Evolutionary conservation across 1,140 invertebrate genomes (phyloP), one percentile per base, ranked within the genome.

Genomic region (Bombus polaris): DNA sequence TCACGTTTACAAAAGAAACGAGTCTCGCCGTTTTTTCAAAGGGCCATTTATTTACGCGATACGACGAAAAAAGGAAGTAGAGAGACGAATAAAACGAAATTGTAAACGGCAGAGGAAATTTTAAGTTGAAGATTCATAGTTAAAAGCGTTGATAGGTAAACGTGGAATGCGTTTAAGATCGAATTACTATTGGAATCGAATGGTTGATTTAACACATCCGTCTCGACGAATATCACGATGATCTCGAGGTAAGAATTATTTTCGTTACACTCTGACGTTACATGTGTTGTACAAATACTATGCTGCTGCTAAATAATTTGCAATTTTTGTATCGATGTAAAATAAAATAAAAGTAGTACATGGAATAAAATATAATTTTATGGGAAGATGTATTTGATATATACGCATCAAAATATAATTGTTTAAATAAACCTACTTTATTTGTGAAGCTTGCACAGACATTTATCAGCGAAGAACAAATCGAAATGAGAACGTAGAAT

Each of bases 1-100:
- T 65, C 59, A 47, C 77, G 77, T 79, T 39, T 12, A 25, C 47
- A 18, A 77, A 77, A 77, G 37, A 28, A 77, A 39, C 53, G 75
- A 62, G 35, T 57, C 10, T 57, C 39, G 0, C 5, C 18, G 6
- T 32, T 32, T 68, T 18, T 68, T 37, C 22, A 47, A 44, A 44
- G 9, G 39, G 13, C n/a, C 72, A 44, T 75, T 75, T 53, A 47
- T 75, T 53, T 12, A 18, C 10, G 22, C 28, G n/a, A 39, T 32
- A 68, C 37, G n/a, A 6, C 5, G 28, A 13, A n/a, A 44, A 1
- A 32, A 18, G 5, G 12, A 32, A 72, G 37, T 12, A 32, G 12
- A 25, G 9, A 47, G 8, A 75, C 0, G 32, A 13, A 6, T 15
- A 10, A 25, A 53, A n/a, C 13, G 3, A 74, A 74, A n/a, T 8